Base-by-base conservation (phyloP, 2,797 vertebrate species). In the Siniperca scherzeri region DNA sequence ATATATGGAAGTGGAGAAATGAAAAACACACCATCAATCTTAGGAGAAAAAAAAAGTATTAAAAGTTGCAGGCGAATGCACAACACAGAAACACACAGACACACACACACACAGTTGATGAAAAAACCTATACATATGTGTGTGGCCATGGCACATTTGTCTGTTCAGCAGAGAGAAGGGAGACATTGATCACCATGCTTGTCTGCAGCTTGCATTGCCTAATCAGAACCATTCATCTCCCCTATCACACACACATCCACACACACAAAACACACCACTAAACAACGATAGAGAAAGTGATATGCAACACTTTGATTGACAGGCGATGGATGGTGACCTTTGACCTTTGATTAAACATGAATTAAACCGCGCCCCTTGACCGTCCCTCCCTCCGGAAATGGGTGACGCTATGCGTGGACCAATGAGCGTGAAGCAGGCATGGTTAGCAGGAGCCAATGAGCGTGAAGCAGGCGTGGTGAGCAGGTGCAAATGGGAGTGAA, bases 191-290 rank as follows among this genome's bases (percentile, higher is more conserved):
- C 85, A 91, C 85, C 48, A 30, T 55, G 67, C 75, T 85, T 80
- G 82, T 91, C 89, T 89, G 67, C 78, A 88, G 83, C 77, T 85
- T 83, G 84, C 84, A 85, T 27, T 12, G 36, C 52, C 83, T 93
- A 92, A 93, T 91, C 91, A 93, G 69, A 87, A 48, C 77, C 81
- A 90, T 90, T 91, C 82, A 91, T 89, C 88, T 87, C 80, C 22
- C 36, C 14, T 14, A 40, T 55, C 66, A 22, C 53, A 59, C 64
- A 30, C 61, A 38, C 68, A 67, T 25, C 0, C 30, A 65, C 38
- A 69, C 74, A 85, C 59, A 67, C 19, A 44, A 77, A 14, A 71
- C 53, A 73, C 82, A 73, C 14, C 14, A 12, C 67, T 71, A 83
- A 72, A 84, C 56, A n/a, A n/a, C n/a, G n/a, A n/a, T n/a, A n/a